Evolutionary conservation across 2,888 invertebrate genomes (phyloP), one percentile per base, ranked within the genome.

Genomic region (Rhyacophila evoluta): DNA sequence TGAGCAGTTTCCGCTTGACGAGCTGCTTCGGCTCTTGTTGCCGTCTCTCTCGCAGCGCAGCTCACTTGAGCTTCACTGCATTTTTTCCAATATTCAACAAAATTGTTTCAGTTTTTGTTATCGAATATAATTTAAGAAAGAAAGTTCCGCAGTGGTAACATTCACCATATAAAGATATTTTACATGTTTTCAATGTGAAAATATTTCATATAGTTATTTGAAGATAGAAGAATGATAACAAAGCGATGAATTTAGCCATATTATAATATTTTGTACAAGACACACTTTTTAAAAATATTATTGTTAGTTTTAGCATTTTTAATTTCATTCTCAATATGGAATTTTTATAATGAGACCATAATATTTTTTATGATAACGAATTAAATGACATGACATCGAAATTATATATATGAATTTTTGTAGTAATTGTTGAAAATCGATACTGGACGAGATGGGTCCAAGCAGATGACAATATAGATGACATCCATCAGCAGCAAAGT

Each of bases 61-160:
- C 79, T 86, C 84, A 85, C 87, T 85, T 89, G 84, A 83, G 89
- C 89, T 86, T 90, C 90, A 88, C 90, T 89, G 74, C 77, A 41
- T 55, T 55, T 12, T 55, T 19, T 55, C 19, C 10, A 55, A 55
- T 55, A 55, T 55, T 55, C 55, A 72, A 72, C 12, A 29, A 33
- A 36, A 36, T 19, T 19, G 36, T 29, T 38, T 33, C 29, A 33
- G 6, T 33, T 33, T 33, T 33, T 33, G 29, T 33, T 6, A 33
- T 33, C 6, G 29, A 33, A 33, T 2, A 41, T 41, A 3, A 71
- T n/a, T 71, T 12, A 15, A 71, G 28, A 28, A 29, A 71, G 6
- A n/a, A n/a, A n/a, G n/a, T n/a, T n/a, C n/a, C n/a, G n/a, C n/a
- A n/a, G n/a, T n/a, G n/a, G n/a, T n/a, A n/a, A n/a, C n/a, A n/a